Evolutionary conservation across 2,113 vertebrate species (phyloP), one percentile per base, ranked within the genome.

Genomic region (Sitta europaea): DNA sequence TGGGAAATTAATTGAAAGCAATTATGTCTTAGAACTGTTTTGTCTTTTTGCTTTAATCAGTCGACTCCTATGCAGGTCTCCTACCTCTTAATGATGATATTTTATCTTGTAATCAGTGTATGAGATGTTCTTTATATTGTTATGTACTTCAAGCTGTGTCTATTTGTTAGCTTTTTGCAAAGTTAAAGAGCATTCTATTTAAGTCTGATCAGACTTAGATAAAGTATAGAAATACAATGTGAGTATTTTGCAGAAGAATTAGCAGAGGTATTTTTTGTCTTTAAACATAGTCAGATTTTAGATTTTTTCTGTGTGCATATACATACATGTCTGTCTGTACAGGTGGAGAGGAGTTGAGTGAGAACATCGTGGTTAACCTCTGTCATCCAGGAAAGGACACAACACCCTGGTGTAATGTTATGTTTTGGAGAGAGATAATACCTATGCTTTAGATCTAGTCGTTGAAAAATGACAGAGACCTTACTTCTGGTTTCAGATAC

Each of bases 1-100:
- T 45, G 38, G 43, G 57, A 96, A 84, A 96, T 93, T 96, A 96
- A 95, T 86, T 95, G 87, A 95, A 97, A 90, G 43, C 77, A 95
- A 88, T 94, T 97, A 92, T 25, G 21, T 73, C 43, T 91, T 90
- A 72, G 42, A 94, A 93, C 24, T 68, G 18, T 72, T 97, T 70
- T 63, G 50, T 73, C 50, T 87, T 88, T 87, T 93, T 59, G 8
- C 79, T 90, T 95, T 92, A 94, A 96, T 94, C 80, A 71, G 68
- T 80, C 8, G 5, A 35, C 66, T 87, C 73, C 48, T 83, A 43
- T 91, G 72, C n/a, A 61, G 35, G 48, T 79, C 67, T 93, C 68
- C 58, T 67, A 92, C 90, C 43, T 85, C 84, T 72, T 83, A 84
- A 95, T 92, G 66, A 88, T 91, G 54, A 57, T 76, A 90, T 76